Evolutionary conservation across 2,888 invertebrate species (phyloP), one percentile per base, ranked within the genome.

Genomic region (Apantesis nais): DNA sequence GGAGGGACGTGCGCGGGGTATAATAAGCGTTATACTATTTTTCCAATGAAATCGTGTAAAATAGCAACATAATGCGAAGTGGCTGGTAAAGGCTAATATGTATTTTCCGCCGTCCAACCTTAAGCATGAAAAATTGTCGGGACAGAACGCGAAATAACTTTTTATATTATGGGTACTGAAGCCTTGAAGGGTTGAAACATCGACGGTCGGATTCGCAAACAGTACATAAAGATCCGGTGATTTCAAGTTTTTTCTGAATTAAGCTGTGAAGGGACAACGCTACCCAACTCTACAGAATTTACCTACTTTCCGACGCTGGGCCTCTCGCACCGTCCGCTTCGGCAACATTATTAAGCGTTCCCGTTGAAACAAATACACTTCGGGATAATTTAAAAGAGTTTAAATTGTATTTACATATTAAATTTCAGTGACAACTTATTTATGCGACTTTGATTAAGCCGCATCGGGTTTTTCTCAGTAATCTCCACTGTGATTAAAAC

Each of bases 231-330:
- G 90, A 91, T 90, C 88, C 83, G 84, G 88, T 88, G 86, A 90
- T 91, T 90, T 91, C 88, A 89, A 89, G 89, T 89, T 91, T 92
- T 92, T 92, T 90, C 89, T 81, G 89, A 90, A 93, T 93, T 91
- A 93, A 93, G 92, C 85, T 83, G 89, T 92, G 89, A 89, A 90
- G 86, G 89, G 92, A 90, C 89, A 88, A 71, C 83, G 86, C 83
- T 84, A 86, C 86, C 90, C 88, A 81, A 83, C 85, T 86, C 83
- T 84, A 75, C 80, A 78, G 86, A 88, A 89, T 89, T 90, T 89
- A 86, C 89, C 86, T 86, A 86, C 84, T 84, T 80, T 81, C 83
- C 75, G 71, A 52, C 71, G 44, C 68, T 71, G 69, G 67, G 34
- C 73, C 74, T 44, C 58, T 74, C 74, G 62, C 73, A 48, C 55